Evolutionary conservation across 2,113 vertebrate genomes (phyloP), one percentile per base, ranked within the genome.

Genomic region (Mormoops blainvillei): DNA sequence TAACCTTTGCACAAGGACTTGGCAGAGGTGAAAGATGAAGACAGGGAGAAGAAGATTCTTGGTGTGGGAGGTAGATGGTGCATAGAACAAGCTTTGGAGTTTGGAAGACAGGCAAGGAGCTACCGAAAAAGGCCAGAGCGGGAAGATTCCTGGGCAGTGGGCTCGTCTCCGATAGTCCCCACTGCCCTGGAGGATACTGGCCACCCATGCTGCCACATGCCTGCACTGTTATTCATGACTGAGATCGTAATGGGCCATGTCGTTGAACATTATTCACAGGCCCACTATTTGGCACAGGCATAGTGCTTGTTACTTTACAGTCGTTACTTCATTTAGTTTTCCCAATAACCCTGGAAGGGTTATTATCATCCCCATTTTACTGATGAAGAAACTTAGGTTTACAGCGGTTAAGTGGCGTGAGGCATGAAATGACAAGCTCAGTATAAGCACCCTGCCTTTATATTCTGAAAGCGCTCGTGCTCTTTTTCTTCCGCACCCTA

Each of bases 321-420:
- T 77, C 1, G 74, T n/a, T 36, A 58, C 58, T 65, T 50, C 45
- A 41, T 67, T 68, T 28, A 16, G 11, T 45, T 36, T 70, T 93
- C 74, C 56, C 7, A 43, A 28, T 15, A 80, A 70, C 70, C 7
- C 56, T 76, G 52, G 67, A 38, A 80, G 78, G 45, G 36, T 38
- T 78, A 45, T 58, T 48, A 36, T 19, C 43, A 68, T 28, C 18
- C 41, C 20, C 61, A 71, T 63, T 81, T 89, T 67, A 67, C 33
- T 96, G 56, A 33, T 31, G 38, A 87, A 50, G 67, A 76, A 93
- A 88, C 48, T 16, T 58, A 95, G 87, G 24, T 52, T 86, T 43
- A 16, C 14, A 13, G 85, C 68, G 12, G 3, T 43, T 14, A 58
- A 74, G 3, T 76, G 50, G 50, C 61, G 63, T 81, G 65, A 71